Conservation (phyloP, 1,140 invertebrate species). For the Nebria ingens region DNA sequence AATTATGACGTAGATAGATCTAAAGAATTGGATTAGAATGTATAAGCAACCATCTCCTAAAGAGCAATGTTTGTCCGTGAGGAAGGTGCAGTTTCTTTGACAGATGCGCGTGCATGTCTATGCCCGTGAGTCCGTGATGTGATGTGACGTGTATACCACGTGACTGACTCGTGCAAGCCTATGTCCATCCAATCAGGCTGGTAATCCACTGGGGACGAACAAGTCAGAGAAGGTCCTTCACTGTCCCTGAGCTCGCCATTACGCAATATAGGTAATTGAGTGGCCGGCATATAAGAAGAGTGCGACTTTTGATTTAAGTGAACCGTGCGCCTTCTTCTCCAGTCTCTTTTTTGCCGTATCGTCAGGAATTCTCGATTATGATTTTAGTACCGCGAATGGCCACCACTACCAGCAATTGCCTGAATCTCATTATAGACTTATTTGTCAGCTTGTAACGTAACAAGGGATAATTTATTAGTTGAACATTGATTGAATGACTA, state of each 20-base stretch:
- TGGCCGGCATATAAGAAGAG: not conserved
- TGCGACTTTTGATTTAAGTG: not conserved
- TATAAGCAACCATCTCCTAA: too few relatives aligned
- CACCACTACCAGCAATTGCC: too few relatives aligned
- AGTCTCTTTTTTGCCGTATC: not conserved
- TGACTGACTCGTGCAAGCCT: not conserved
- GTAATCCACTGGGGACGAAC: not conserved
- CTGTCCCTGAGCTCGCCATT: not conserved
- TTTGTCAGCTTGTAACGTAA: too few relatives aligned
- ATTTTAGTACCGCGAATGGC: too few relatives aligned
- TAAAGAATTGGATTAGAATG: too few relatives aligned
- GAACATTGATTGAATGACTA: too few relatives aligned
- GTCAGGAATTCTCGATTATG: not conserved
- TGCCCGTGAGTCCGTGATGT: not conserved
- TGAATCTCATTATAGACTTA: too few relatives aligned
- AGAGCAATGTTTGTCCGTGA: too few relatives aligned
- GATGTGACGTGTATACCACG: not conserved
- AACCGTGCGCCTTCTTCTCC: too few relatives aligned
- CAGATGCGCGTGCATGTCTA: not conserved
- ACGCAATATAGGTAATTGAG: constrained; percentile 7
- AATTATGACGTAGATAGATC: too few relatives aligned
- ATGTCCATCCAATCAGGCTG: constrained; percentile 2
- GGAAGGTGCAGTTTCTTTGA: not conserved
- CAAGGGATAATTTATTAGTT: too few relatives aligned
- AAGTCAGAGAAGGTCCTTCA: not conserved